Evolutionary conservation across 1,140 invertebrate species (phyloP), one percentile per base, ranked within the genome.

Genomic region (Rhynchophorus ferrugineus): DNA sequence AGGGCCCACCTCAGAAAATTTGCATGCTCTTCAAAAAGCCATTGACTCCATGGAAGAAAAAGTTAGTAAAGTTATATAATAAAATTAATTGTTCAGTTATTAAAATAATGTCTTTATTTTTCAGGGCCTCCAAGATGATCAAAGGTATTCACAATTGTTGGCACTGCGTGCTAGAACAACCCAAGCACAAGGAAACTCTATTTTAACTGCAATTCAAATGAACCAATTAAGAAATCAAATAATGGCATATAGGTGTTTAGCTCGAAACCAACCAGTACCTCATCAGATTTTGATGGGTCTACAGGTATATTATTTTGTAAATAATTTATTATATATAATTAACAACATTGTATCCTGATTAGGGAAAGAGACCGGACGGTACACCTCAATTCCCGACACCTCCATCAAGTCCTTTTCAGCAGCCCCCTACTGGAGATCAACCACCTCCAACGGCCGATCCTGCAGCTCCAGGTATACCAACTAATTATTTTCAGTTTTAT

Each of bases 31-130:
- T 5, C 89, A 92, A 65, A 79, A 87, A 57, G 88, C 89, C 11
- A 91, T 93, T 36, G 87, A 90, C 62, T 84, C 87, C 0, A 94
- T 95, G 90, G 92, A 96, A 73, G 91, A 95, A 65, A 93, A 92
- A 45, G 52, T 54, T 17, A 46, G 9, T 39, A 21, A 16, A 22
- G 2, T 44, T 20, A 22, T n/a, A 44, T 9, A 20, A 22, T 44
- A 22, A 44, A 8, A n/a, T 1, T n/a, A 29, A n/a, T 37, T 37
- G 16, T 37, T 37, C 16, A 8, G 9, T 37, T 37, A 7, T 1
- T 2, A 1, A 13, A 3, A 35, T 9, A 3, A 33, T n/a, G 9
- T 2, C 5, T 19, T 36, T 17, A 17, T 24, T 29, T 1, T 54
- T 29, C n/a, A 54, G 66, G 91, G 91, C 0, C 70, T 95, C 56